Percentiles rank a stretch among this genome's conserved stretches.
Conservation (phyloP, 2,888 invertebrate genomes). For the Epicampocera succincta region DNA sequence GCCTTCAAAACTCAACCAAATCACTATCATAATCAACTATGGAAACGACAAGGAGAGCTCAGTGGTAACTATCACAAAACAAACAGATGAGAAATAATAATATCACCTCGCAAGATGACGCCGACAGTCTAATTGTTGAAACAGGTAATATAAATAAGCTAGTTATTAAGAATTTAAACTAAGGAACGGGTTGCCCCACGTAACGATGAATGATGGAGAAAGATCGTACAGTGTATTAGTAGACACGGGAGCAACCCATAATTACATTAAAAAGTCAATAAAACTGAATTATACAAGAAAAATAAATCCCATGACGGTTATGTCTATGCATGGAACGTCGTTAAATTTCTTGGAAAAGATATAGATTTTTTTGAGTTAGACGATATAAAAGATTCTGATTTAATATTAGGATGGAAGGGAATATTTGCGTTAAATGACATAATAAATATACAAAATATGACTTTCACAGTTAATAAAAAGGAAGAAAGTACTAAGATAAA, state of each 20-base stretch:
- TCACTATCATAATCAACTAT: too few relatives aligned
- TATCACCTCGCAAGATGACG: too few relatives aligned
- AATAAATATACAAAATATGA: conserved; percentile 12
- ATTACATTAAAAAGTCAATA: too few relatives aligned
- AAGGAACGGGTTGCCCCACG: too few relatives aligned
- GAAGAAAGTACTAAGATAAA: conserved; percentile 20
- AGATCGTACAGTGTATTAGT: neutral
- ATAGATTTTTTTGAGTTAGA: conserved; percentile 35
- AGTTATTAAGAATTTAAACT: neutral
- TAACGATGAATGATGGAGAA: neutral
- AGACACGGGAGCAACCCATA: neutral
- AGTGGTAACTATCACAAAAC: too few relatives aligned
- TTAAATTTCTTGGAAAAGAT: conserved; percentile 16
- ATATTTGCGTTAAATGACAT: neutral
- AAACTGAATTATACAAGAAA: neutral
- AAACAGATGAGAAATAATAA: too few relatives aligned
- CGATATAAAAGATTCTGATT: neutral
- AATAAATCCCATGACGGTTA: conserved; percentile 24
- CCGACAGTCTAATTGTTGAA: too few relatives aligned
- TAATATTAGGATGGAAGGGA: conserved; percentile 29
- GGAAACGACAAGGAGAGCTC: too few relatives aligned
- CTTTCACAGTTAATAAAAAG: neutral
- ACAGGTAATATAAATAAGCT: too few relatives aligned
- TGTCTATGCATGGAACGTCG: conserved; percentile 23
- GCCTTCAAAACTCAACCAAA: too few relatives aligned